Percentiles rank a stretch among this genome's conserved stretches.
phyloP scores from a whole-genome alignment of 2,888 invertebrate species.

The Eristalis pertinax region DNA sequence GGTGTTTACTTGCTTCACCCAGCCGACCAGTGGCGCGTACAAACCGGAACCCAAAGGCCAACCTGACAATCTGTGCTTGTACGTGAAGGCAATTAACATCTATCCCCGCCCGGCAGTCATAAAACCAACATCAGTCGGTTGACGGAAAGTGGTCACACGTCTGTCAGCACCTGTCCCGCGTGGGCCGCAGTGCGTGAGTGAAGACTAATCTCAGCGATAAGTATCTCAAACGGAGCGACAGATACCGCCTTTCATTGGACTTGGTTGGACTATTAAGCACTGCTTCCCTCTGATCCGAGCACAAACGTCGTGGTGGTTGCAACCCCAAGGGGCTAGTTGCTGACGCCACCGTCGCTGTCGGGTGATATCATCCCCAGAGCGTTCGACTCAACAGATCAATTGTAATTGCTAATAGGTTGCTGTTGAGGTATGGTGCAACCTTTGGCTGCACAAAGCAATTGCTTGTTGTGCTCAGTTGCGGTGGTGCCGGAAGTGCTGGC shows the following conservation, averaged over 20 bases:
- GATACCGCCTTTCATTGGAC: neutral
- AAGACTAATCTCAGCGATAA: constrained; percentile 17
- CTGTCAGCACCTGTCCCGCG: neutral
- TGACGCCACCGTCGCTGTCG: constrained; percentile 4
- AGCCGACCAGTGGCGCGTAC: neutral
- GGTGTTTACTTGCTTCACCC: constrained; percentile 1
- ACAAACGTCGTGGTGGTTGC: neutral
- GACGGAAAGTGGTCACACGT: constrained; percentile 19
- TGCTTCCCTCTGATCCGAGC: neutral
- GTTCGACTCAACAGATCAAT: constrained; percentile 42
- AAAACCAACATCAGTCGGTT: constrained; percentile 28
- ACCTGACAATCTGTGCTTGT: constrained; percentile 5
- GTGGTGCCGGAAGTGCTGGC: neutral
- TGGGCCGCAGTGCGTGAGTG: neutral
- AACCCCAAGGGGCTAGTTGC: constrained; percentile 14
- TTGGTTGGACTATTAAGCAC: constrained; percentile 10
- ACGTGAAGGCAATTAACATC: constrained; percentile 38
- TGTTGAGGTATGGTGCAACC: constrained; percentile 20
- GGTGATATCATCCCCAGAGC: constrained; percentile 30
- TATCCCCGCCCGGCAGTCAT: constrained; percentile 19
- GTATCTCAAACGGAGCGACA: constrained; percentile 12
- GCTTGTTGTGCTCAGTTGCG: neutral
- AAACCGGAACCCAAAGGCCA: constrained; percentile 26
- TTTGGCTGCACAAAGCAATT: constrained; percentile 27
- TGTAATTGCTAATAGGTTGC: constrained; percentile 43